These are phyloP conservation scores for Antennarius maculatus DNA, from an alignment of 2,797 vertebrate species.

Conservation along the genomic window DNA sequence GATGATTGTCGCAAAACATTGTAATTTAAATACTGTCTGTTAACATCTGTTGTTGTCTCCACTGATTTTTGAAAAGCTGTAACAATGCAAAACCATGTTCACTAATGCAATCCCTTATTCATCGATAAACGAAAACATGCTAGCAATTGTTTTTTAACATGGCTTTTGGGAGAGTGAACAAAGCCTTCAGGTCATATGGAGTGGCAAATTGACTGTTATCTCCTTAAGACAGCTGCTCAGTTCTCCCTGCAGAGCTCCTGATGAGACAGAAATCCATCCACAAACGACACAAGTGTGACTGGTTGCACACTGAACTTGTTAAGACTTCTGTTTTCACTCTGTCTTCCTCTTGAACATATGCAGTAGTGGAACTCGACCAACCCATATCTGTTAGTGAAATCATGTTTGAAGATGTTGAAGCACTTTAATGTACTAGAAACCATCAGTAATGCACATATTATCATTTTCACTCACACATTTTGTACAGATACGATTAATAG, in stretches of 20 bases:
- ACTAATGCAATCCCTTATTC: not conserved
- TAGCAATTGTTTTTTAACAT: not conserved
- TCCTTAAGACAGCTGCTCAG: constrained; percentile 76
- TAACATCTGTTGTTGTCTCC: too few relatives aligned
- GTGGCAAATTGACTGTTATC: constrained; percentile 43
- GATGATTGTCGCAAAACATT: too few relatives aligned
- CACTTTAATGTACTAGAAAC: constrained; percentile 11
- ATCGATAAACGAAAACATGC: not conserved
- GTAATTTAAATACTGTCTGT: too few relatives aligned
- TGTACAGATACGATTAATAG: constrained; percentile 1
- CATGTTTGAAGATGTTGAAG: constrained; percentile 9
- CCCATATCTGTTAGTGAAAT: constrained; percentile 2
- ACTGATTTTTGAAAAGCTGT: not conserved
- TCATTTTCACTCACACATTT: not conserved
- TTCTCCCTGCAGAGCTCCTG: constrained; percentile 67
- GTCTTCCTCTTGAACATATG: constrained; percentile 1
- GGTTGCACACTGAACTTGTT: constrained; percentile 47
- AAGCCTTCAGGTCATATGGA: too few relatives aligned
- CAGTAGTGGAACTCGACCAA: constrained; percentile 4
- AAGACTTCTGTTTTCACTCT: constrained; percentile 35
- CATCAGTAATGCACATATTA: constrained; percentile 8
- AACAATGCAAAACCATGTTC: too few relatives aligned
- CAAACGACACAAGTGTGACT: constrained; percentile 52
- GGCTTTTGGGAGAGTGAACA: constrained; percentile 6
- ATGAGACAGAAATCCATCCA: constrained; percentile 75